phyloP scores from a whole-genome alignment of 2,797 vertebrate species.

The Manis pentadactyla region DNA sequence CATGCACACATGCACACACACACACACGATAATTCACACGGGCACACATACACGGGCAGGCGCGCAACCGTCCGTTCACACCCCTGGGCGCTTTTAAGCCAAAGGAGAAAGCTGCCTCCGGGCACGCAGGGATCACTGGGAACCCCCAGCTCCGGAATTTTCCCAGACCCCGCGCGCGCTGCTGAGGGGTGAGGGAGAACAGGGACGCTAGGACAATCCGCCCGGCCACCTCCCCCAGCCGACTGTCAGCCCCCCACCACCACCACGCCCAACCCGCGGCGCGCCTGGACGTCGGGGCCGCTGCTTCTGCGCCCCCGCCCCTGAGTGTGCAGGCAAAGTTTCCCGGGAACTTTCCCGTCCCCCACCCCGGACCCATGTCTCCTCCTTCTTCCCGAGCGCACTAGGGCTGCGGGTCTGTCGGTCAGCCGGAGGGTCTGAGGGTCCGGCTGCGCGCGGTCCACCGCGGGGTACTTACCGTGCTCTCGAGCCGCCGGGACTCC shows the following conservation, averaged over 20 bases:
- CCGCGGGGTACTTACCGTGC: slow-evolving; percentile 77
- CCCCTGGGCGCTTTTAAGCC: slow-evolving; percentile 62
- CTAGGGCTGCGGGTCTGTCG: slow-evolving; percentile 54
- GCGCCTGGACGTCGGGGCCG: slow-evolving; percentile 66
- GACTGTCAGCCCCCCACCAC: slow-evolving; percentile 55
- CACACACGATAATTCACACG: slow-evolving; percentile 37
- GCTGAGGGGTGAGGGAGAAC: slow-evolving; percentile 9
- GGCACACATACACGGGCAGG: slow-evolving; percentile 37
- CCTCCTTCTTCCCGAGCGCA: slow-evolving; percentile 52
- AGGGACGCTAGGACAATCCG: not conserved
- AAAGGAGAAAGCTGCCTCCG: slow-evolving; percentile 38
- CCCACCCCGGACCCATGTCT: slow-evolving; percentile 58
- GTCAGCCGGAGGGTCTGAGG: slow-evolving; percentile 35
- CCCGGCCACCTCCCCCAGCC: slow-evolving; percentile 56
- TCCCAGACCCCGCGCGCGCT: slow-evolving; percentile 64
- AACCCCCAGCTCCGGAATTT: slow-evolving; percentile 70
- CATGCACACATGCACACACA: slow-evolving; percentile 16
- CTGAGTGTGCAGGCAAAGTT: slow-evolving; percentile 79
- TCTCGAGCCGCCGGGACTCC: slow-evolving; percentile 50
- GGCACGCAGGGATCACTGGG: slow-evolving; percentile 44
- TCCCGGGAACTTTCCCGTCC: slow-evolving; percentile 77
- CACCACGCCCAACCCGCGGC: slow-evolving; percentile 77
- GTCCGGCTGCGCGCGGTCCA: slow-evolving; percentile 61
- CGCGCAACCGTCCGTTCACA: slow-evolving; percentile 62
- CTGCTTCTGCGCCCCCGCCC: slow-evolving; percentile 59